These are phyloP conservation scores for Erethizon dorsatum DNA, from an alignment of 2,797 vertebrate species.

Conservation along the genomic window DNA sequence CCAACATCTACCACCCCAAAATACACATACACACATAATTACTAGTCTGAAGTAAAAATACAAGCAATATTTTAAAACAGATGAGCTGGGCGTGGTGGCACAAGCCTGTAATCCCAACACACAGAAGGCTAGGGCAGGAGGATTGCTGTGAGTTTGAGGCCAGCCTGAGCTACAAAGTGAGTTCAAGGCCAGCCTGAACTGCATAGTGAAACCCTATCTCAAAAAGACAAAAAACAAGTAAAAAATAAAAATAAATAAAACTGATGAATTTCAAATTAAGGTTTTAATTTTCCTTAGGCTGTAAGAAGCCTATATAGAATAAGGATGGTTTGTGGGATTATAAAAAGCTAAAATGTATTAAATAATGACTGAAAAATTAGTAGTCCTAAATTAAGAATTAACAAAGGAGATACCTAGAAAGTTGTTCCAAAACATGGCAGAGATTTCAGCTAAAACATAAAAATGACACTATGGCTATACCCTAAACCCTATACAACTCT, in stretches of 20 bases:
- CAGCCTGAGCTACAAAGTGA: background rate
- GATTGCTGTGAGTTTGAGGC: background rate
- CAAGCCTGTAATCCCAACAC: background rate
- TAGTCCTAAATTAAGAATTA: slow-evolving; percentile 24
- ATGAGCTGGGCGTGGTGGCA: background rate
- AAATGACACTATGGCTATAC: background rate
- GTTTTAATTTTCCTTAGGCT: slow-evolving; percentile 32
- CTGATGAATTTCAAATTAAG: slow-evolving; percentile 36
- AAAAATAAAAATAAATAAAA: background rate
- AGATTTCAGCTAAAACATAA: slow-evolving; percentile 41
- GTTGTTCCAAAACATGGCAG: background rate
- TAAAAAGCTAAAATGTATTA: background rate
- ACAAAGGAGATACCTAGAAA: background rate
- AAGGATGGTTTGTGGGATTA: background rate
- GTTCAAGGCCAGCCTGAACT: background rate
- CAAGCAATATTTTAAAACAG: slow-evolving; percentile 44
- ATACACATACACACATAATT: background rate
- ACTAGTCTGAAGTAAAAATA: background rate
- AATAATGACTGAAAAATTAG: slow-evolving; percentile 37
- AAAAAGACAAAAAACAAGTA: background rate
- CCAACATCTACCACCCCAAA: background rate
- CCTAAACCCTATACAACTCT: slow-evolving; percentile 31
- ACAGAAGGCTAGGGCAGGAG: background rate
- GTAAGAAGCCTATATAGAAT: background rate
- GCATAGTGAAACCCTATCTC: background rate